Base-by-base conservation (phyloP, 2,113 vertebrate species). In the Euleptes europaea region DNA sequence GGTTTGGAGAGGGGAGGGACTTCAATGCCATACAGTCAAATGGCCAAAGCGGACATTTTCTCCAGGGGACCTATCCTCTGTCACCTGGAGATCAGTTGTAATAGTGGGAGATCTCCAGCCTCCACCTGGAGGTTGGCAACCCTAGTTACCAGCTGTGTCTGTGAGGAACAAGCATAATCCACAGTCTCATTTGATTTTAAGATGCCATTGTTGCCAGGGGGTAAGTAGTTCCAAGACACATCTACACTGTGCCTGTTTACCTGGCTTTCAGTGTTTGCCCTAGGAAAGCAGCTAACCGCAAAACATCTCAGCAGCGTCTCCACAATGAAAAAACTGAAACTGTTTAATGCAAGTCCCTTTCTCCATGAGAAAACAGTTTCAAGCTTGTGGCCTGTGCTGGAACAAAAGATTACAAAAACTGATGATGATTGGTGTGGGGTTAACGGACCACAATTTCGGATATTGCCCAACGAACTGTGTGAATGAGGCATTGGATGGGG, bases 371-470 rank as follows among this genome's bases (percentile, higher is more conserved):
- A 65, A 79, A 79, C 5, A 23, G 42, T 73, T 80, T 15, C 40
- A 14, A 4, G 11, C 26, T 2, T 44, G 54, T 69, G 73, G n/a
- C n/a, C 26, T 21, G 23, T 47, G 31, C 19, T 38, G 7, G 31
- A 67, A 49, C 40, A 51, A 65, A 79, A 63, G 69, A 31, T 63
- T 35, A 42, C 21, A 78, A 78, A 85, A 69, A 21, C 67, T 80
- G 63, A 65, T 17, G 33, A 49, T 8, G 23, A 67, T 63, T 80
- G 67, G 42, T 73, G 63, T 49, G 86, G 69, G 54, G 28, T 65
- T 79, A 72, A 44, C 67, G 86, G 75, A 60, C 35, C 60, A 72
- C 72, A 73, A 66, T 83, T 84, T 42, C 86, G 79, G 75, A 79
- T 83, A 79, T 65, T 83, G 57, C 47, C 35, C 73, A 87, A 67